phyloP scores from a whole-genome alignment of 1,140 invertebrate genomes.

The Pseudobourletiella spinata region DNA sequence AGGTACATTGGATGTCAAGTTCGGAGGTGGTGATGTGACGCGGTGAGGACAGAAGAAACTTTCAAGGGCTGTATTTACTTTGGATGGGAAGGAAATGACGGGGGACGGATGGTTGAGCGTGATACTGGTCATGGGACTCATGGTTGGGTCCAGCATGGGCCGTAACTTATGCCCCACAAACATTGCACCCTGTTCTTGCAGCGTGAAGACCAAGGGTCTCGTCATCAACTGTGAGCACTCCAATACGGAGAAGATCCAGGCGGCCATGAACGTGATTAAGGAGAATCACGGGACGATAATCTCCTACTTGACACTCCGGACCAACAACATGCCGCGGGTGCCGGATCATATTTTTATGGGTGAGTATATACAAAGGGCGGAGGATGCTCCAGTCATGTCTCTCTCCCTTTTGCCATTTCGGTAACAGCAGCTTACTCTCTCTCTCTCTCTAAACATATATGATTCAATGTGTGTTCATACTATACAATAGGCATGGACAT shows the following conservation, averaged over 20 bases:
- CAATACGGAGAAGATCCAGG: slow-evolving; percentile 57
- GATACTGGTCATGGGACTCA: slow-evolving; percentile 9
- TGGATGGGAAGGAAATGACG: slow-evolving; percentile 20
- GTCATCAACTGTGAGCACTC: slow-evolving; percentile 78
- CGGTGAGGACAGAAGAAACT: neutral
- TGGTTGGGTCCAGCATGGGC: slow-evolving; percentile 4
- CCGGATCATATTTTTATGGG: slow-evolving; percentile 70
- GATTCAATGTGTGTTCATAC: too few relatives aligned
- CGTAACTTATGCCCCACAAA: slow-evolving; percentile 23
- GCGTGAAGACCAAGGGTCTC: slow-evolving; percentile 72
- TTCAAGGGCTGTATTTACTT: neutral
- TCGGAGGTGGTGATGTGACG: slow-evolving; percentile 12
- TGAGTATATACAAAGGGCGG: slow-evolving; percentile 11
- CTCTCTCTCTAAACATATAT: too few relatives aligned
- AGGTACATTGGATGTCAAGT: too few relatives aligned
- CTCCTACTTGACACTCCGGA: slow-evolving; percentile 73
- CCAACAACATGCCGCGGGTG: slow-evolving; percentile 70
- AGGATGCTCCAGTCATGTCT: too few relatives aligned
- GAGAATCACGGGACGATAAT: slow-evolving; percentile 58
- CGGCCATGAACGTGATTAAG: slow-evolving; percentile 66
- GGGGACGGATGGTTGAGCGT: slow-evolving; percentile 4
- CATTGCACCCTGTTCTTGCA: slow-evolving; percentile 59
- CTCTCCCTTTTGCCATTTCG: too few relatives aligned
- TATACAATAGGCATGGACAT: slow-evolving; percentile 62
- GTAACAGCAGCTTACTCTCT: too few relatives aligned